These are phyloP conservation scores for Callopanchax toddi DNA, from an alignment of 2,113 vertebrate species.

Conservation along the genomic window DNA sequence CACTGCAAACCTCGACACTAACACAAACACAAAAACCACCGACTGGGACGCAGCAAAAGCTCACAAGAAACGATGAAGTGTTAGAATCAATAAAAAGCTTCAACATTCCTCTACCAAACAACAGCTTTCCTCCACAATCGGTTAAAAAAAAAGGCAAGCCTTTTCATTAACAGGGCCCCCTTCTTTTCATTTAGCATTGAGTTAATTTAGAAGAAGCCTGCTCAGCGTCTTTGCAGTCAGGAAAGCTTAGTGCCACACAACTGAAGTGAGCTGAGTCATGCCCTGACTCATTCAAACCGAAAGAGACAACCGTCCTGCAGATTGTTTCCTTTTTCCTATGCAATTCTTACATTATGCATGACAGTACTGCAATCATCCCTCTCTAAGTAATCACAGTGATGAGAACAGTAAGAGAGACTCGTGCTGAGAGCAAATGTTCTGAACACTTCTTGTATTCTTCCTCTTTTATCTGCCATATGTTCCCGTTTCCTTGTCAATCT, in stretches of 20 bases:
- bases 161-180: slow-evolving; percentile 24
- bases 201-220: slow-evolving; percentile 37
- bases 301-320: slow-evolving; percentile 23
- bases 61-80: background rate
- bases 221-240: slow-evolving; percentile 53
- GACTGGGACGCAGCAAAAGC: background rate
- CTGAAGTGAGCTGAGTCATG: slow-evolving; percentile 53
- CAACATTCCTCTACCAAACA: background rate
- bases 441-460: slow-evolving; percentile 11
- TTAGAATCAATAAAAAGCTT: background rate
- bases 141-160: background rate
- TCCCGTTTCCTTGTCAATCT: background rate
- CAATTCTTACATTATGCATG: slow-evolving; percentile 23
- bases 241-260: slow-evolving; percentile 28
- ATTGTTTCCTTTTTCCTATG: slow-evolving; percentile 4
- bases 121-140: slow-evolving; percentile 3
- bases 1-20: slow-evolving; percentile 5
- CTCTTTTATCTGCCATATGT: background rate
- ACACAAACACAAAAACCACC: slow-evolving; percentile 4
- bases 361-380: slow-evolving; percentile 17
- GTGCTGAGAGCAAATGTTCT: slow-evolving; percentile 22
- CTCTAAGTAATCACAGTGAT: slow-evolving; percentile 41
- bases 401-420: slow-evolving; percentile 24
- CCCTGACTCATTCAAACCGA: slow-evolving; percentile 28
- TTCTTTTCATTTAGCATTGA: slow-evolving; percentile 31